Percentiles rank a stretch among this genome's conserved stretches.
Evolutionary conservation across 1,140 invertebrate species (phyloP).

Genomic region (Saxidomus purpurata): DNA sequence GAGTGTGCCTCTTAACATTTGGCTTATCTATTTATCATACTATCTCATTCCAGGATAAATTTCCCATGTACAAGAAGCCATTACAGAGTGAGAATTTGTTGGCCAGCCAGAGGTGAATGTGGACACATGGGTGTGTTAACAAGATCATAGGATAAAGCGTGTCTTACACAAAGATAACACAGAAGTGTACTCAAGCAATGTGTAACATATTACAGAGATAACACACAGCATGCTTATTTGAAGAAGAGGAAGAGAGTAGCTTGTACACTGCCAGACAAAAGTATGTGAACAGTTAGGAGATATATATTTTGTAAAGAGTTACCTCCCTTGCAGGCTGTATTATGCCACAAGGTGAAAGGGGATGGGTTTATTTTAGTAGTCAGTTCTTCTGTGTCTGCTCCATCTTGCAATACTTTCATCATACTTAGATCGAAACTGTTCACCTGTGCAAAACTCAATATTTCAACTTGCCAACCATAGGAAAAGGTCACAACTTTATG

Average conservation of each 20-base stretch:
- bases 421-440: no score
- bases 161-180: slow-evolving; percentile 31
- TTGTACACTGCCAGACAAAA: background rate
- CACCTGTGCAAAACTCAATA: no score
- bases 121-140: slow-evolving; percentile 23
- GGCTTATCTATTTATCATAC: background rate
- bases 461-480: no score
- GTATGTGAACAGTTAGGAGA: background rate
- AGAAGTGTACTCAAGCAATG: background rate
- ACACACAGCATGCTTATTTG: background rate
- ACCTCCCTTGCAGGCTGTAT: no score
- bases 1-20: no score
- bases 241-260: background rate
- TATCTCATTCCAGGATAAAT: background rate
- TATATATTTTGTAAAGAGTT: background rate
- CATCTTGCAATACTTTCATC: no score
- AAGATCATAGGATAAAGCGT: background rate
- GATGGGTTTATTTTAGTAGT: no score
- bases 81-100: background rate
- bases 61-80: background rate
- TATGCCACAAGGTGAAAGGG: no score
- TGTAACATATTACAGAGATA: slow-evolving; percentile 32
- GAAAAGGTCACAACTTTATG: no score
- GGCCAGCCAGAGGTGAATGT: background rate
- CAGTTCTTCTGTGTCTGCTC: no score